phyloP scores from a whole-genome alignment of 1,140 invertebrate species.

The Anoplolepis gracilipes region DNA sequence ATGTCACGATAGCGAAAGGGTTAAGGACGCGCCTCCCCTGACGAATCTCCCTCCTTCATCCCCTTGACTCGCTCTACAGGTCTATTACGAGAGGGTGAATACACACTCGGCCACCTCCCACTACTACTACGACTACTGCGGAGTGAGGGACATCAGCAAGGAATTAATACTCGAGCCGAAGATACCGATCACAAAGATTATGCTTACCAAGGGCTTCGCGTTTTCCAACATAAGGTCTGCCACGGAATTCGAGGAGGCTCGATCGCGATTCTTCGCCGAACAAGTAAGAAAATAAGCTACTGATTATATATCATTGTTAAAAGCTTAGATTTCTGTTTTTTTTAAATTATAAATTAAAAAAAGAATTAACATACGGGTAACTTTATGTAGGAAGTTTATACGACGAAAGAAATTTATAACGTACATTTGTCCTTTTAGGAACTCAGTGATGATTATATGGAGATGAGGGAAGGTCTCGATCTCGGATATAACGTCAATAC shows the following conservation, averaged over 20 bases:
- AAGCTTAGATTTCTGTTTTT: not conserved
- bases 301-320: not conserved
- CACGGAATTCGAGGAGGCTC: conserved; percentile 94
- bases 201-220: conserved; percentile 93
- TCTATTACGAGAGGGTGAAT: conserved; percentile 95
- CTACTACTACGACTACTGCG: conserved; percentile 93
- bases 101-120: conserved; percentile 92
- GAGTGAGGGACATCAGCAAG: conserved; percentile 93
- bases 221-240: conserved; percentile 93
- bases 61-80: conserved; percentile 84
- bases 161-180: conserved; percentile 89
- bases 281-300: conserved; percentile 74
- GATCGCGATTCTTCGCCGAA: conserved; percentile 93
- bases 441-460: conserved; percentile 94
- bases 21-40: not conserved
- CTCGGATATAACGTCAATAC: conserved; percentile 87
- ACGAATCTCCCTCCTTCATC: too few relatives aligned
- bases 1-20: conserved; percentile 10
- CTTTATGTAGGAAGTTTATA: not conserved
- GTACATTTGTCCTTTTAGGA: conserved; percentile 86
- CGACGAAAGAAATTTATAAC: not conserved
- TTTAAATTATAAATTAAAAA: too few relatives aligned
- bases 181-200: conserved; percentile 91
- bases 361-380: too few relatives aligned
- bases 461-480: conserved; percentile 95